Conservation (phyloP, 2,888 invertebrate genomes). For the Anoncus sp. region DNA sequence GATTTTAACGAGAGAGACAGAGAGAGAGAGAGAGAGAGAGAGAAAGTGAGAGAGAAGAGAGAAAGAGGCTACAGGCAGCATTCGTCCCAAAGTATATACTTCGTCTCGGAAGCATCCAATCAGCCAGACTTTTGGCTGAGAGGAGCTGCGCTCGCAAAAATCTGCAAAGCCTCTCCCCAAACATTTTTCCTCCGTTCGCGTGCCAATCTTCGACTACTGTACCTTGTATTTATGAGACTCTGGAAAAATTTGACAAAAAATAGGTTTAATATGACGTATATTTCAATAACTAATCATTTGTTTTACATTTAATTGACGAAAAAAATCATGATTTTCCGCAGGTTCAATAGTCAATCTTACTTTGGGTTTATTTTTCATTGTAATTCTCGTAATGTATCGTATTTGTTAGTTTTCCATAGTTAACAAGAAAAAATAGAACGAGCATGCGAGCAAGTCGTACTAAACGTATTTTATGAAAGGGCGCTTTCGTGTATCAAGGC, state of each 20-base stretch:
- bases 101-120: constrained; percentile 40
- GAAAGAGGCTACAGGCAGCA: constrained; percentile 2
- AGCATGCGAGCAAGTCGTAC: constrained; percentile 60
- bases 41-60: constrained; percentile 45
- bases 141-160: constrained; percentile 25
- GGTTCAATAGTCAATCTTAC: too few relatives aligned
- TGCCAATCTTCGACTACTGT: neutral
- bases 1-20: constrained; percentile 68
- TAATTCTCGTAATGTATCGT: neutral
- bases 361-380: too few relatives aligned
- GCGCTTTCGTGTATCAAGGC: constrained; percentile 59
- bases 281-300: neutral
- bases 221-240: neutral
- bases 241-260: neutral
- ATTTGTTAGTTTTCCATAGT: neutral
- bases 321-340: neutral
- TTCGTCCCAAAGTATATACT: constrained; percentile 10
- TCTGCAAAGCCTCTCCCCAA: constrained; percentile 32
- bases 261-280: neutral
- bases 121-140: constrained; percentile 37
- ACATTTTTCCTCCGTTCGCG: neutral
- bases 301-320: neutral
- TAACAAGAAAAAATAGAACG: constrained; percentile 1
- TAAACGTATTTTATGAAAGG: constrained; percentile 57
- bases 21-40: neutral